Percentiles rank a stretch among this genome's conserved stretches.
Evolutionary conservation across 2,888 invertebrate species (phyloP).

Genomic region (Cantharis flavilabris): DNA sequence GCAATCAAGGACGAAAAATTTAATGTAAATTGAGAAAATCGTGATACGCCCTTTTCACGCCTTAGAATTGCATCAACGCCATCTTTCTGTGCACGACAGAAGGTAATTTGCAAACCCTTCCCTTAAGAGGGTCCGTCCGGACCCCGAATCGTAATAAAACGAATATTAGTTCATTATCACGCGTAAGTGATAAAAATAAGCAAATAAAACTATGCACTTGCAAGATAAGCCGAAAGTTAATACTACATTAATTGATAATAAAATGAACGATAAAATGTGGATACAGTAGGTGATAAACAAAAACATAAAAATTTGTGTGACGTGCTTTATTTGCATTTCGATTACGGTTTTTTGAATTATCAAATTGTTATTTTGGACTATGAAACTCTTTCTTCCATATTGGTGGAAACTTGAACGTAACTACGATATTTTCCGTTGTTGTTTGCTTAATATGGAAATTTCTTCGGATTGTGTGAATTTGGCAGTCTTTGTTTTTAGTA

Average conservation of each 20-base stretch:
- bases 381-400: not conserved
- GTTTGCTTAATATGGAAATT: not conserved
- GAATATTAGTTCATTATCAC: not conserved
- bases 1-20: not conserved
- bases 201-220: not conserved
- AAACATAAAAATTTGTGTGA: not conserved
- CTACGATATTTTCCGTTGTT: not conserved
- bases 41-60: not conserved
- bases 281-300: not conserved
- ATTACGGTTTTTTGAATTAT: not conserved
- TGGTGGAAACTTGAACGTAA: not conserved
- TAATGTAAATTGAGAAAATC: not conserved
- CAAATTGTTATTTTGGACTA: not conserved
- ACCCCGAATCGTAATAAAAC: no score
- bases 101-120: not conserved
- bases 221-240: not conserved
- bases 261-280: not conserved
- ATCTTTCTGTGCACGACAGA: not conserved
- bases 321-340: not conserved
- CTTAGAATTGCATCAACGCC: not conserved
- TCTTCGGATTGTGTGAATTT: no score
- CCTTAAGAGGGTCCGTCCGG: not conserved
- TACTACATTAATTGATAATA: not conserved
- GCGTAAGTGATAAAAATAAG: not conserved
- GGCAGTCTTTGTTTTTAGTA: no score